Percentiles rank a stretch among this genome's conserved stretches.
These are phyloP conservation scores for Palaemon carinicauda DNA, from an alignment of 1,140 invertebrate species.

Conservation along the genomic window DNA sequence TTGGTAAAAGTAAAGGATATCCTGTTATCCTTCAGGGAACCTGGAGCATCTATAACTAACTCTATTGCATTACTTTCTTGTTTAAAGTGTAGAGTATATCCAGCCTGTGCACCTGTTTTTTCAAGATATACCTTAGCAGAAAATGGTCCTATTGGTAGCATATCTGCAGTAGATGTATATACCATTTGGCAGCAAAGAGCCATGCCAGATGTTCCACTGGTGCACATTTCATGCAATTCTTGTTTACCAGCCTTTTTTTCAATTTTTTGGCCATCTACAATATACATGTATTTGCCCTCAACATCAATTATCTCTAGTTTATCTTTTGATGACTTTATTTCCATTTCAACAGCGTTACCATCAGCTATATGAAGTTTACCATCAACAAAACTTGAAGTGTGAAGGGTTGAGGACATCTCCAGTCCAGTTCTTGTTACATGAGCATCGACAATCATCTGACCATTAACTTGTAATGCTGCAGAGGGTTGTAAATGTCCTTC, in stretches of 20 bases:
- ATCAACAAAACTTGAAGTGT: conserved; percentile 80
- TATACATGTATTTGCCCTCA: conserved; percentile 37
- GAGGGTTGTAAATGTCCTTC: conserved; percentile 65
- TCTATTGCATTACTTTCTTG: neutral
- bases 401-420: conserved; percentile 75
- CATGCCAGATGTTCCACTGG: neutral
- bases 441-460: conserved; percentile 78
- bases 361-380: conserved; percentile 72
- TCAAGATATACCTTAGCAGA: neutral
- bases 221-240: neutral
- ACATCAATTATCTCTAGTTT: conserved; percentile 79
- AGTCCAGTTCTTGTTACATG: conserved; percentile 77
- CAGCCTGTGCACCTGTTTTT: neutral
- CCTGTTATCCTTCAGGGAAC: neutral
- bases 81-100: neutral
- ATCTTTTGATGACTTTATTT: conserved; percentile 78
- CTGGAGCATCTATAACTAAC: neutral
- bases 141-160: neutral
- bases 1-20: neutral
- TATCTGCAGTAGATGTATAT: too few relatives aligned
- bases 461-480: conserved; percentile 75
- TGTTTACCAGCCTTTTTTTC: neutral
- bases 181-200: neutral
- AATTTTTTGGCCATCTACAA: neutral
- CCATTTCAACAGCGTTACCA: conserved; percentile 76